A percentile compares a stretch with the other conserved stretches of the same genome.
Evolutionary conservation across 1,140 invertebrate species (phyloP).

Genomic region (Drosophila kurseongensis): DNA sequence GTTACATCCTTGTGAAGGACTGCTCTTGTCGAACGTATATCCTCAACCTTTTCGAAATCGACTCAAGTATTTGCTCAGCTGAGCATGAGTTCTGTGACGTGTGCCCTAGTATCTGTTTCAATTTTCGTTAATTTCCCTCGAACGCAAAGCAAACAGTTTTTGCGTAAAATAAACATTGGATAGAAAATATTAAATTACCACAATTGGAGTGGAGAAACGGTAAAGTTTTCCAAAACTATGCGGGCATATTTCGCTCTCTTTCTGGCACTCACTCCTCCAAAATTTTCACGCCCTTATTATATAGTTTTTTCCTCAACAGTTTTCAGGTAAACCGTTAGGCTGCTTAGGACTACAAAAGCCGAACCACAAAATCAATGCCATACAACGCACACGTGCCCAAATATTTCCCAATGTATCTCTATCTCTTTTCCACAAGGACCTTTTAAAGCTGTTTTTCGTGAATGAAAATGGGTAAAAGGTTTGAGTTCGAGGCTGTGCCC

Average conservation of each 20-base stretch:
- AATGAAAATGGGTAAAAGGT: conserved; percentile 33
- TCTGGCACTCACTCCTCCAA: conserved; percentile 5
- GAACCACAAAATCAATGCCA: conserved; percentile 56
- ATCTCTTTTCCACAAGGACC: conserved; percentile 22
- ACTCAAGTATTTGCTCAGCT: conserved; percentile 76
- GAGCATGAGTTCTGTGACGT: conserved; percentile 48
- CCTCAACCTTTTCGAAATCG: conserved; percentile 6
- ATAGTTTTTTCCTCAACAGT: conserved; percentile 1
- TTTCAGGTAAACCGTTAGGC: conserved; percentile 54
- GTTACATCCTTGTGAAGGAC: conserved; percentile 63
- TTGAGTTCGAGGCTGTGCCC: conserved; percentile 34
- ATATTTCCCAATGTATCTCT: conserved; percentile 1
- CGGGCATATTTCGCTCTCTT: conserved; percentile 23
- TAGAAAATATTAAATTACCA: conserved; percentile 74
- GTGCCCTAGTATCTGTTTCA: conserved; percentile 63
- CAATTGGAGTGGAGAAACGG: conserved; percentile 48
- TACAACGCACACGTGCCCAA: conserved; percentile 51
- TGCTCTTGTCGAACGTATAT: not conserved
- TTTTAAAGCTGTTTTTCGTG: conserved; percentile 50
- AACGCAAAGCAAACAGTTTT: conserved; percentile 61
- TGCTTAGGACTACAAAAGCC: conserved; percentile 44
- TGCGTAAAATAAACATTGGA: conserved; percentile 64
- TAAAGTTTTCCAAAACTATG: conserved; percentile 50
- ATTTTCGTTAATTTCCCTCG: conserved; percentile 57
- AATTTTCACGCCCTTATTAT: not conserved